Base-by-base conservation (phyloP, 53 echinoderm and acorn worm species). In the Antedon mediterranea region DNA sequence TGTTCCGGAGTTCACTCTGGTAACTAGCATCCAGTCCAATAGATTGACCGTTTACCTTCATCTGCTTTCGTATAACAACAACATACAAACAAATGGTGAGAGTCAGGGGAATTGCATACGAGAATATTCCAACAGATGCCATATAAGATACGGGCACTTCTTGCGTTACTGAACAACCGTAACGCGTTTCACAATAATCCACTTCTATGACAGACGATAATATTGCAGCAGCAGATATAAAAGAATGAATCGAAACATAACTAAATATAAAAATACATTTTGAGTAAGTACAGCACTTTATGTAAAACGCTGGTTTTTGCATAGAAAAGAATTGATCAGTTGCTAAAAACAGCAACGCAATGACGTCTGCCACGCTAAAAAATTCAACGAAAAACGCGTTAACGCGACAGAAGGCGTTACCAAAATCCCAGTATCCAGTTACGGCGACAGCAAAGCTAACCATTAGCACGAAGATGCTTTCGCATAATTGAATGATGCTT, bases 341-440 rank as follows among this genome's bases (percentile, higher is more conserved):
- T 23, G 80, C 89, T 0, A 94, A 77, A 28, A 91, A 70, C 18
- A 79, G 28, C 11, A 94, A 77, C 32, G 84, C 81, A 34, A 94
- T 28, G 4, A 94, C 78, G 28, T 85, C 83, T 74, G 89, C 84
- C 0, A 85, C 85, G 41, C 85, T 86, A 32, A 94, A 73, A 30
- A 86, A 31, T 29, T 94, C 89, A 31, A 91, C 44, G 14, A 94
- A 18, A 72, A 94, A 94, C 41, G 94, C 89, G 71, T 82, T 94
- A 8, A 88, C 75, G 41, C 80, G 83, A 43, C 94, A 94, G 31
- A 94, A 76, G 71, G 91, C 86, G 4, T 30, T 37, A 0, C 76
- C 85, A 43, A 86, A 83, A 6, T 89, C 87, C 94, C 94, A 94
- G 15, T 29, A 28, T 32, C 86, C 85, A 20, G 80, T 44, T 18